A percentile compares a stretch with the other conserved stretches of the same genome.
phyloP scores from a whole-genome alignment of 2,888 invertebrate species.

The Nomada flava region DNA sequence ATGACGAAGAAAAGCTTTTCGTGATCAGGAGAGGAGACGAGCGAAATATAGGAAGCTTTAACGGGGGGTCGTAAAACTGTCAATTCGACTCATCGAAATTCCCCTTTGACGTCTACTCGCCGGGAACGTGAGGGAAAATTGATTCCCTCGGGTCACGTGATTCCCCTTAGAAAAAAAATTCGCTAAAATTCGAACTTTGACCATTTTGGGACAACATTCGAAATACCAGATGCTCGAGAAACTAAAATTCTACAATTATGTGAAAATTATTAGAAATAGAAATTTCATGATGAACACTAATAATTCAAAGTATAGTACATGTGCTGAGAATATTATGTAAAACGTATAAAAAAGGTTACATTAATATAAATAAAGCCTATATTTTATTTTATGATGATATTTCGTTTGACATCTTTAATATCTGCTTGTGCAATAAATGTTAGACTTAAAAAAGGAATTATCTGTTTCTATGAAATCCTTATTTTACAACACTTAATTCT shows the following conservation, averaged over 20 bases:
- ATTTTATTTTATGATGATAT: not conserved
- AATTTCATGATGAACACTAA: too few relatives aligned
- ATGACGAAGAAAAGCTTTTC: slow-evolving; percentile 63
- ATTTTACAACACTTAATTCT: not conserved
- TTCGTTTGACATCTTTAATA: too few relatives aligned
- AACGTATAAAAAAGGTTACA: too few relatives aligned
- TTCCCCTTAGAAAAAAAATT: slow-evolving; percentile 25
- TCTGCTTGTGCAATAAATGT: too few relatives aligned
- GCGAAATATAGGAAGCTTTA: slow-evolving; percentile 60
- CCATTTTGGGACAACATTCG: not conserved
- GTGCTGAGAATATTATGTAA: too few relatives aligned
- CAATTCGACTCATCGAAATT: slow-evolving; percentile 64
- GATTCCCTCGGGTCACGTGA: slow-evolving; percentile 52
- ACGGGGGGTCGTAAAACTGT: slow-evolving; percentile 63
- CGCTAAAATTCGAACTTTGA: not conserved
- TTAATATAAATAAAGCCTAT: not conserved
- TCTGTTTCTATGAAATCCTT: not conserved
- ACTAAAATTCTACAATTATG: too few relatives aligned
- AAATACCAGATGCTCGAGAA: too few relatives aligned
- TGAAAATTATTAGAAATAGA: too few relatives aligned
- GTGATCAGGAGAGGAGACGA: slow-evolving; percentile 42
- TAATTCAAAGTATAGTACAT: too few relatives aligned
- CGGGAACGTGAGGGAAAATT: slow-evolving; percentile 47
- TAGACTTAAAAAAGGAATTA: too few relatives aligned
- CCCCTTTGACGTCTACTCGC: slow-evolving; percentile 57